Evolutionary conservation across 2,113 vertebrate species (phyloP), one percentile per base, ranked within the genome.

Genomic region (Oophaga pumilio): DNA sequence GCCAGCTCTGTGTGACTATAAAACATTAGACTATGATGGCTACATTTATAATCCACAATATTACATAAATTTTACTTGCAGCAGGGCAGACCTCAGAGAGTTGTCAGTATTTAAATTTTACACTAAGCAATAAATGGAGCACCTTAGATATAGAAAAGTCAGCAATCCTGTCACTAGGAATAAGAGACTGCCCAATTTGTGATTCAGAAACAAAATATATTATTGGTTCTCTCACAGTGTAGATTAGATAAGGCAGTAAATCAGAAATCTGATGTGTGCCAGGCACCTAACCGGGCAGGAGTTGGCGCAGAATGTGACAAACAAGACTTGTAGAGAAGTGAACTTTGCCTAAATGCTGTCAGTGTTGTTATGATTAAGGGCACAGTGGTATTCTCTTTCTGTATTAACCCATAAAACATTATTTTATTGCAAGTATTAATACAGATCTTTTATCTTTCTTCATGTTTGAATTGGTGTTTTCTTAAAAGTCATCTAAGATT

Each of bases 201-300:
- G 89, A 94, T 94, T 93, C 91, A 91, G 87, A 85, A 91, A 91
- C 78, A 91, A 93, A 92, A 92, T 86, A 89, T 89, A 92, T 92
- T 91, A 91, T 91, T 89, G 86, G 93, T 92, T 94, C 88, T 90
- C 93, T 92, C 83, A 91, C 82, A 89, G 87, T 88, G 87, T 89
- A 94, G 93, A 95, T 94, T 94, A 94, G 95, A 95, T 90, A 91
- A 95, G 92, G 90, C 88, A 90, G 94, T 96, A 94, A 95, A 95
- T 96, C 93, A 91, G 91, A 91, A 22, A 85, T 91, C 87, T 94
- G 94, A 95, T 93, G 92, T 88, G 88, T 89, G 94, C 90, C 94
- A 93, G 91, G 89, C 87, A 92, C 89, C 89, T 92, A 93, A 89
- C 91, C 91, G 90, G 90, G 71, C 90, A 89, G 89, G 88, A 92